Base-by-base conservation (phyloP, 2,113 vertebrate species). In the Crotalus horridus region DNA sequence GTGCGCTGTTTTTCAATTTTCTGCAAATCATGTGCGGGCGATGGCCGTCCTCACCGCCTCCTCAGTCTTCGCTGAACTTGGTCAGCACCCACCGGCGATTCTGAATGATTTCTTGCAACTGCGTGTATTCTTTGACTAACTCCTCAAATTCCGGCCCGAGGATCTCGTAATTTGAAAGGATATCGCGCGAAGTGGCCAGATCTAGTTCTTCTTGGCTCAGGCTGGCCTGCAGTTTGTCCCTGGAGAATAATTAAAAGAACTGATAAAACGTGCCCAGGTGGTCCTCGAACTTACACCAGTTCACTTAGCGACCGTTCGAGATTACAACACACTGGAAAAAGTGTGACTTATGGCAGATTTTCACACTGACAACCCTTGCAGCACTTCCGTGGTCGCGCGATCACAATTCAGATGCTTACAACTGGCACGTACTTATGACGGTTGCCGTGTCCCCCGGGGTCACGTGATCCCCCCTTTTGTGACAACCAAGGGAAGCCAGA, bases 81-180 rank as follows among this genome's bases (percentile, higher is more conserved):
- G 92, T 96, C 58, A 98, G 96, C 20, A 95, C 95, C 97, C 97
- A 97, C 15, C 92, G 96, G 53, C 95, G 95, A 91, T 97, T 96
- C 46, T 96, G 95, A 1, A 90, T 85, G 4, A 94, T 92, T 93
- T 96, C 96, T 89, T 94, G 95, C 46, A 98, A 96, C 2, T 89
- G 93, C 4, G 95, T 95, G 59, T 98, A 97, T 87, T 97, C 97
- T 59, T 96, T 95, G 6, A 97, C 97, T 90, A 97, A 93, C 24
- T 59, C 94, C 89, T 97, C 97, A 92, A 98, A 98, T 21, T 97
- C 96, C 3, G 97, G 95, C 29, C 97, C 97, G 0, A 98, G 95
- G 20, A 94, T 95, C 93, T 97, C 96, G 54, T 97, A 97, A 58
- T 95, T 94, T 51, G 90, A 94, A 87, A 97, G 96, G 58, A 95